These are phyloP conservation scores for Pelochelys cantorii DNA, from an alignment of 2,797 vertebrate genomes.

Conservation along the genomic window DNA sequence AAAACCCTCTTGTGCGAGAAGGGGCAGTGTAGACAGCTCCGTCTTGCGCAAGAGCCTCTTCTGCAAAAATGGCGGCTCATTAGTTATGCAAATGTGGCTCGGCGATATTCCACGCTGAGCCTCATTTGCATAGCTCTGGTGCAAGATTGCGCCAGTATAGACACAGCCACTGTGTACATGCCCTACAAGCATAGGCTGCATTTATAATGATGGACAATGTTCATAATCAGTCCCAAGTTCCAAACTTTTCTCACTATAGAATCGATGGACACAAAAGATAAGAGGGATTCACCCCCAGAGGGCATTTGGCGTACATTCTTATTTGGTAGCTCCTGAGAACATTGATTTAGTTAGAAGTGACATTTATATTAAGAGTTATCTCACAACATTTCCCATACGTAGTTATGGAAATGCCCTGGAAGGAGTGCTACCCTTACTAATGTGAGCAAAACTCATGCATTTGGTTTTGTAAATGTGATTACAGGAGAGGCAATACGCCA, in stretches of 20 bases:
- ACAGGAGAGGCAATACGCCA: background rate
- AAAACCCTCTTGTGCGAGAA: too few relatives aligned
- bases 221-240: background rate
- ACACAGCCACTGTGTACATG: background rate
- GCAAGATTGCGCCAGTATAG: too few relatives aligned
- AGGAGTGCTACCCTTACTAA: background rate
- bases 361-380: background rate
- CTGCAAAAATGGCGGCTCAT: too few relatives aligned
- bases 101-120: too few relatives aligned
- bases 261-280: background rate
- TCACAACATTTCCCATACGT: background rate
- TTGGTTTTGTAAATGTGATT: background rate
- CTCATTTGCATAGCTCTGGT: too few relatives aligned
- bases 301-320: background rate
- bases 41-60: too few relatives aligned
- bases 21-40: too few relatives aligned
- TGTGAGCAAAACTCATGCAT: background rate
- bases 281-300: background rate
- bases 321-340: background rate
- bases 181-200: background rate
- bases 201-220: background rate
- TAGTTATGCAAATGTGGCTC: too few relatives aligned
- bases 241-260: background rate
- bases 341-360: background rate
- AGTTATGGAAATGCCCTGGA: background rate